A percentile compares a stretch with the other conserved stretches of the same genome.
These are phyloP conservation scores for Marronus borbonicus DNA, from an alignment of 2,888 invertebrate species.

Conservation along the genomic window DNA sequence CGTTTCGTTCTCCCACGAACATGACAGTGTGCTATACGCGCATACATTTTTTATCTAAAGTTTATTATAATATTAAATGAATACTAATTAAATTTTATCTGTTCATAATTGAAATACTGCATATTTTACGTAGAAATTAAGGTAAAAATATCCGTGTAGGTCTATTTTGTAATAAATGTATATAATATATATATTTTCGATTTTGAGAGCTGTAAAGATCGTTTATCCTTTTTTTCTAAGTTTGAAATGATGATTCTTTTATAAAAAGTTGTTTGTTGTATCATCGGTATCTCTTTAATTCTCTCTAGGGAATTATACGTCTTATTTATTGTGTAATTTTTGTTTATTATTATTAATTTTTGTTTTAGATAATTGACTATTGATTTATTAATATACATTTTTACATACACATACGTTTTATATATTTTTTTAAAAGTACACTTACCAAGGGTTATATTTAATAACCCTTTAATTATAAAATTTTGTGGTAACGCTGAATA, in stretches of 20 bases:
- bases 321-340: conserved; percentile 32
- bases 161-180: conserved; percentile 41
- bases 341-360: neutral
- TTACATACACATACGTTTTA: neutral
- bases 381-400: neutral
- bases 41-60: conserved; percentile 37
- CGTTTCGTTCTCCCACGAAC: too few species aligned
- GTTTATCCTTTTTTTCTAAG: conserved; percentile 17
- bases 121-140: conserved; percentile 23
- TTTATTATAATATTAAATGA: conserved; percentile 13
- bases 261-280: conserved; percentile 44
- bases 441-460: too few species aligned
- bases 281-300: conserved; percentile 13
- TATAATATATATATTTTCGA: conserved; percentile 26
- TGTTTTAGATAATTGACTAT: conserved; percentile 1
- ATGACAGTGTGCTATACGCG: neutral
- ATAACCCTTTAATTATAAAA: neutral
- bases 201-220: conserved; percentile 35
- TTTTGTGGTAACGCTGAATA: neutral
- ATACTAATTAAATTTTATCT: conserved; percentile 12
- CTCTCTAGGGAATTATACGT: conserved; percentile 26
- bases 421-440: conserved; percentile 4
- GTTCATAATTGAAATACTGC: conserved; percentile 20
- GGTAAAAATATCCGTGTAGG: neutral
- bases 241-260: conserved; percentile 39